Evolutionary conservation across 2,113 vertebrate genomes (phyloP).

Genomic region (Phaethornis superciliosus): DNA sequence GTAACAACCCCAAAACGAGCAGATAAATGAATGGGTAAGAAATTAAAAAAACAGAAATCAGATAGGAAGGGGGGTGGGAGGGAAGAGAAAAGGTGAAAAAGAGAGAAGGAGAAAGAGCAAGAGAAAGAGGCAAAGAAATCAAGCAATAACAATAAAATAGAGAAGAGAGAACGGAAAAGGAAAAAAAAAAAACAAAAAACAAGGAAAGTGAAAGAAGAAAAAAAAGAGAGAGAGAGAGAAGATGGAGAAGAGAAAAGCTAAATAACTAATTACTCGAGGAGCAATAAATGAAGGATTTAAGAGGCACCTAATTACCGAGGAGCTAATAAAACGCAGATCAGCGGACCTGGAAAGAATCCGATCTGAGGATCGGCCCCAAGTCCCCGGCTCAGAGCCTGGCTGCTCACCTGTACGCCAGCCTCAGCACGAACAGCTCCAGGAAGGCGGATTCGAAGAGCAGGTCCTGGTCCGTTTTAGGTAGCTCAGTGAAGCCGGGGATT

Average conservation of each 20-base stretch:
- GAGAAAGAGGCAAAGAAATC: background rate
- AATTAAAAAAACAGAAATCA: background rate
- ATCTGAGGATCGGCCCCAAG: slow-evolving; percentile 25
- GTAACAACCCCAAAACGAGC: background rate
- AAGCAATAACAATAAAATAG: background rate
- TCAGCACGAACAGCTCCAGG: slow-evolving; percentile 95
- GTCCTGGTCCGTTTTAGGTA: slow-evolving; percentile 93
- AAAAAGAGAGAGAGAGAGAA: background rate
- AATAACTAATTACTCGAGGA: slow-evolving; percentile 85
- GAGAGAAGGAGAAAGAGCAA: fast-evolving
- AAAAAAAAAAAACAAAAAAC: too few relatives aligned
- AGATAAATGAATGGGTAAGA: background rate
- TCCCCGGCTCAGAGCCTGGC: background rate
- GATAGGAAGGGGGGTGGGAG: fast-evolving
- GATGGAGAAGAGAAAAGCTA: slow-evolving; percentile 67
- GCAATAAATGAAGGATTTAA: slow-evolving; percentile 88
- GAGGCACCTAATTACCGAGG: slow-evolving; percentile 84
- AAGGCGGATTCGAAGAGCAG: slow-evolving; percentile 98
- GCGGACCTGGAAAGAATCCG: slow-evolving; percentile 79
- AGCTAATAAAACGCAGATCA: slow-evolving; percentile 85
- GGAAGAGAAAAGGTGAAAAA: too few relatives aligned
- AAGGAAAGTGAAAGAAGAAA: background rate
- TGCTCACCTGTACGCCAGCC: slow-evolving; percentile 93
- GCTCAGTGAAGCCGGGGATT: slow-evolving; percentile 92
- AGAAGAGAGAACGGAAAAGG: too few relatives aligned